Base-by-base conservation (phyloP, 2,797 vertebrate species). In the Chelmon rostratus region DNA sequence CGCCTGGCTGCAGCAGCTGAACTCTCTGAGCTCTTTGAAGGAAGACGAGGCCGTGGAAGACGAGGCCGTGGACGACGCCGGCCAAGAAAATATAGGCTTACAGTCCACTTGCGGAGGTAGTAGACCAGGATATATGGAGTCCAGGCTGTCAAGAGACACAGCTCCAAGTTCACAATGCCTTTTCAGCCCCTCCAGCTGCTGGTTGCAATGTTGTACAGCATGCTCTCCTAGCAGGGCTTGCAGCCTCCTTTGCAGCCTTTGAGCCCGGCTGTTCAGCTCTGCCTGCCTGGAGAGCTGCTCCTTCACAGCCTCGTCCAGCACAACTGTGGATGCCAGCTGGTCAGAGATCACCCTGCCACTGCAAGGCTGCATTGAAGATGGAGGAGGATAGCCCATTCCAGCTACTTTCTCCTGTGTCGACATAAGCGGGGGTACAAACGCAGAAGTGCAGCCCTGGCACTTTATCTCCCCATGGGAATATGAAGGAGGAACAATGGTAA, bases 221-320 rank as follows among this genome's bases (percentile, higher is more conserved):
- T 97, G 95, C 74, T 97, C 96, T 50, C 96, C 97, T 61, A 98
- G 91, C 70, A 97, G 88, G 84, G 92, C 92, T 82, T 97, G 95
- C 81, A 98, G 94, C 85, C 96, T 96, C 88, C 93, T 96, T 86
- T 94, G 95, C 81, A 96, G 95, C 79, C 90, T 93, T 90, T 87
- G 93, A 66, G 95, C 93, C 21, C 94, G 96, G 81, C 84, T 91
- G 15, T 95, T 93, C 79, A 98, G 95, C 57, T 88, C 91, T 73
- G 89, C 93, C 66, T 97, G 96, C 89, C 94, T 96, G 82, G 93
- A 95, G 82, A 96, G 81, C 87, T 96, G 95, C 44, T 92, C 91
- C 84, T 88, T 95, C 77, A 94, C 83, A 28, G 93, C 91, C 58
- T 95, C 93, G 84, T 93, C 92, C 28, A 88, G 47, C 70, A 62